Evolutionary conservation across 1,140 invertebrate genomes (phyloP).

Genomic region (Antheraea mylitta): DNA sequence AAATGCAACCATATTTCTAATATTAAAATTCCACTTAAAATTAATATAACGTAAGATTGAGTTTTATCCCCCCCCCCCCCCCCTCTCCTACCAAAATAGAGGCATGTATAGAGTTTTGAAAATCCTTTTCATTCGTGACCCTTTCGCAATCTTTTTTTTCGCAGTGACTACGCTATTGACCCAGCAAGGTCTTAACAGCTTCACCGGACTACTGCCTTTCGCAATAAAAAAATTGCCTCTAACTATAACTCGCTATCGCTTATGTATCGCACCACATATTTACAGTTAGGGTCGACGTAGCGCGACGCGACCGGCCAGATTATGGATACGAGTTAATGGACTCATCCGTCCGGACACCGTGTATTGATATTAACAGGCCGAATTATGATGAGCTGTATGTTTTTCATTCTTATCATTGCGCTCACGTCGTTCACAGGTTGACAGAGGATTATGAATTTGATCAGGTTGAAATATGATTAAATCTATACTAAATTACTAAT

Average conservation of each 20-base stretch:
- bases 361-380: slow-evolving; percentile 12
- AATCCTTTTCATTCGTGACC: too few species aligned
- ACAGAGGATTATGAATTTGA: background rate
- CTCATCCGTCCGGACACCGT: slow-evolving; percentile 48
- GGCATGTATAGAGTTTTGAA: too few species aligned
- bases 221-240: background rate
- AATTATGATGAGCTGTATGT: slow-evolving; percentile 1
- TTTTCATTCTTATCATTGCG: background rate
- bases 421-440: background rate
- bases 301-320: background rate
- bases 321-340: slow-evolving; percentile 43
- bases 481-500: background rate
- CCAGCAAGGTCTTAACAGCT: too few species aligned
- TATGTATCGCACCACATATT: slow-evolving; percentile 27
- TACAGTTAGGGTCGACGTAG: slow-evolving; percentile 52
- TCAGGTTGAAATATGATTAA: too few species aligned
- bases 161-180: too few species aligned
- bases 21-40: too few species aligned
- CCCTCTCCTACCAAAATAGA: too few species aligned
- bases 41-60: too few species aligned
- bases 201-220: too few species aligned
- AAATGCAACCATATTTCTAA: too few species aligned
- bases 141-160: too few species aligned
- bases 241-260: slow-evolving; percentile 27
- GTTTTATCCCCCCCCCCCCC: too few species aligned